Conservation (phyloP, 2,797 vertebrate species). For the Microctenopoma lineatum region DNA sequence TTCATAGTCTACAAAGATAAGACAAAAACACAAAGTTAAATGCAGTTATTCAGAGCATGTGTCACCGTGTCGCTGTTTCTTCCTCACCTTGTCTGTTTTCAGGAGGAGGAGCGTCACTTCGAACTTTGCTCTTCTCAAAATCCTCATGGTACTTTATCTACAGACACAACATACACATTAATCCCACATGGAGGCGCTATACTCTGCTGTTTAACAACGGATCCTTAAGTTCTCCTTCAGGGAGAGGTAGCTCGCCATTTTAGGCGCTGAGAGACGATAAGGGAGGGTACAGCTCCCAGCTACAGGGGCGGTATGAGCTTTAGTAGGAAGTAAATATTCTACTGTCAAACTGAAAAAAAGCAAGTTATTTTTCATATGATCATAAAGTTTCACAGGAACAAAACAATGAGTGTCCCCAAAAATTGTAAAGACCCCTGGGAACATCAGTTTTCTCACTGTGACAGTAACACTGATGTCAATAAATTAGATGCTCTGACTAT, state of each 20-base stretch:
- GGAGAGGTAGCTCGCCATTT: conserved; percentile 36
- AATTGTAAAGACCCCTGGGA: no score
- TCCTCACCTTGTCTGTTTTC: conserved; percentile 78
- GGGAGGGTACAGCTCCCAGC: not conserved
- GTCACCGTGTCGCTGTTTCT: no score
- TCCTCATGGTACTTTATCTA: conserved; percentile 98
- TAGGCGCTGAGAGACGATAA: conserved; percentile 29
- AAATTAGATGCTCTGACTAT: not conserved
- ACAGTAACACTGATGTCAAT: not conserved
- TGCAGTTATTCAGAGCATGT: no score
- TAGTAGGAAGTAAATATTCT: not conserved
- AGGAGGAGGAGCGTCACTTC: conserved; percentile 81
- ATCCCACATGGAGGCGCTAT: conserved; percentile 49
- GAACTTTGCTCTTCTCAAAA: conserved; percentile 92
- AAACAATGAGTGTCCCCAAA: not conserved
- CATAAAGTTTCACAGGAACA: not conserved
- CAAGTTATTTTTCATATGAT: not conserved
- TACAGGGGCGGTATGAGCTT: not conserved
- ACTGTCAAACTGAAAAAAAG: not conserved
- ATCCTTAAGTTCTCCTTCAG: not conserved
- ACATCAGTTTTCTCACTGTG: no score
- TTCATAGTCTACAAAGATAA: conserved; percentile 41
- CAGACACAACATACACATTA: conserved; percentile 35
- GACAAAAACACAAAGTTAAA: not conserved
- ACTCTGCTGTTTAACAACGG: not conserved